These are phyloP conservation scores for Steromphala cineraria DNA, from an alignment of 2,888 invertebrate genomes.

Conservation along the genomic window DNA sequence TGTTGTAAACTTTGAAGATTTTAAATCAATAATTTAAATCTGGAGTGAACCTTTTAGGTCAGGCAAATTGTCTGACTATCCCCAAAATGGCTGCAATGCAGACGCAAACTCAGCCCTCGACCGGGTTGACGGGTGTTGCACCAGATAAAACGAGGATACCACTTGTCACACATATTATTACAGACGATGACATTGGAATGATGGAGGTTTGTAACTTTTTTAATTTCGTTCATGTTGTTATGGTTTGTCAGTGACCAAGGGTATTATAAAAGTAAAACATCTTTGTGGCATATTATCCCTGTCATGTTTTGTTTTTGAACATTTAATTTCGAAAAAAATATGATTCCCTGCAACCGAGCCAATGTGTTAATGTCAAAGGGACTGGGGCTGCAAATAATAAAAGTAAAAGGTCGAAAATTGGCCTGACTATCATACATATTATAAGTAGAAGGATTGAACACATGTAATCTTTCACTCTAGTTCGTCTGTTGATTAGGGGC, in stretches of 20 bases:
- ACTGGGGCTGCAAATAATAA: too few relatives aligned
- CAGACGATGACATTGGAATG: constrained; percentile 71
- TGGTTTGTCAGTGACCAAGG: not conserved
- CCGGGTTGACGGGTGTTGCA: not conserved
- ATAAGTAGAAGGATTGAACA: too few relatives aligned
- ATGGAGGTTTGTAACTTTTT: constrained; percentile 55
- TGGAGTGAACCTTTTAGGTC: not conserved
- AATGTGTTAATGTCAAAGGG: too few relatives aligned
- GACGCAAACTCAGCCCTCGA: constrained; percentile 1
- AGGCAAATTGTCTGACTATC: not conserved
- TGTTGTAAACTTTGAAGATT: not conserved
- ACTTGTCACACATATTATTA: constrained; percentile 71
- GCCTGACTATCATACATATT: too few relatives aligned
- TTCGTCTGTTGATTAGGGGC: too few relatives aligned
- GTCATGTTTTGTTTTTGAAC: too few relatives aligned
- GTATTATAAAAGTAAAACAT: too few relatives aligned
- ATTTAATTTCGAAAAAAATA: too few relatives aligned
- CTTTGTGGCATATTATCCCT: too few relatives aligned
- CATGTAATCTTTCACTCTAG: too few relatives aligned
- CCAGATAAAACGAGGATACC: constrained; percentile 57
- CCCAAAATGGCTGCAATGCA: constrained; percentile 32
- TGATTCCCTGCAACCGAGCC: too few relatives aligned
- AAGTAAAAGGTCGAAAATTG: too few relatives aligned
- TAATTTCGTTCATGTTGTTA: not conserved
- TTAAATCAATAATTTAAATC: not conserved